Percentiles rank a stretch among this genome's conserved stretches.
phyloP scores from a whole-genome alignment of 2,797 vertebrate species.

The Oryzias dopingdopingensis region DNA sequence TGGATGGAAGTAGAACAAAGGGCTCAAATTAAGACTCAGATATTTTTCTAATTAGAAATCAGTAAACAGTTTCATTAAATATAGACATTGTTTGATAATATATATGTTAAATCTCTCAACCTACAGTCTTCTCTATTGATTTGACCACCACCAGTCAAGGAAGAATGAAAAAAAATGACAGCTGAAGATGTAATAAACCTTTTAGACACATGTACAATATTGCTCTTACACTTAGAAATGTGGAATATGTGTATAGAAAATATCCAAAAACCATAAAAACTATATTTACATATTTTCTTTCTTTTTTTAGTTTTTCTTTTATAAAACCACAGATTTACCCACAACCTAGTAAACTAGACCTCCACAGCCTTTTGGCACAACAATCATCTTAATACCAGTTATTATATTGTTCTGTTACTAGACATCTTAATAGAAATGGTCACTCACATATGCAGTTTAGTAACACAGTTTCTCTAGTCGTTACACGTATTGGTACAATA shows the following conservation, averaged over 20 bases:
- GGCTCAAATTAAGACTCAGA: neutral
- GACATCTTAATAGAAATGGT: conserved; percentile 73
- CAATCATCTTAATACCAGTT: conserved; percentile 67
- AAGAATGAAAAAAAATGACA: conserved; percentile 27
- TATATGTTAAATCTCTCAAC: conserved; percentile 2
- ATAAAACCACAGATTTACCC: conserved; percentile 67
- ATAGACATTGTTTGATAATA: conserved; percentile 7
- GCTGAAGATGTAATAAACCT: conserved; percentile 41
- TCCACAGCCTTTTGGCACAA: conserved; percentile 77
- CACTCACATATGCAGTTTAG: conserved; percentile 71
- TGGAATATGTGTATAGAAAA: conserved; percentile 73
- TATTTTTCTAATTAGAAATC: neutral
- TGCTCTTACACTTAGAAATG: conserved; percentile 77
- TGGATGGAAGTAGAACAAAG: neutral
- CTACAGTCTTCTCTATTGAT: conserved; percentile 10
- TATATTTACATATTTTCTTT: conserved; percentile 50
- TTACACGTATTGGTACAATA: conserved; percentile 66
- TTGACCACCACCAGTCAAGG: conserved; percentile 12
- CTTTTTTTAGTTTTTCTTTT: conserved; percentile 44
- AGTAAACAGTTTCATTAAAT: conserved; percentile 9
- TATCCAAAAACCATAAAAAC: conserved; percentile 77
- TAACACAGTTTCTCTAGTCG: conserved; percentile 73
- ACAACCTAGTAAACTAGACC: conserved; percentile 58
- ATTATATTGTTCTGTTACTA: conserved; percentile 70
- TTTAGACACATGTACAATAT: conserved; percentile 68